Percentiles rank a stretch among this genome's conserved stretches.
Evolutionary conservation across 1,140 invertebrate genomes (phyloP).

Genomic region (Nasonia longicornis): DNA sequence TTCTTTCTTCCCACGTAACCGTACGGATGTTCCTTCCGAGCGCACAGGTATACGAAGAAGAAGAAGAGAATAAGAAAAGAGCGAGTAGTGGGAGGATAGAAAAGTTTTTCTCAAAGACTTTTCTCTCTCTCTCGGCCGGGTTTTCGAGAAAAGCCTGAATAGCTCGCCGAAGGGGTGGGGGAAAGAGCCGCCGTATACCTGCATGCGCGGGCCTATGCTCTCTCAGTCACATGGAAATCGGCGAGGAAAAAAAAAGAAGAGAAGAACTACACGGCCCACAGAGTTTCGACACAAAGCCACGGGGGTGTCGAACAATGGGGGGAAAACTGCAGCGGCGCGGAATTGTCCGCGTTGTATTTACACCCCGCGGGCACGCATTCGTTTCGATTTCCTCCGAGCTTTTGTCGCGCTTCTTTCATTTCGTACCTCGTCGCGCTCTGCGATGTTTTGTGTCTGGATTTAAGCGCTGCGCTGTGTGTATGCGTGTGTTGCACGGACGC

Average conservation of each 20-base stretch:
- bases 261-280: constrained; percentile 25
- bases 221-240: background rate
- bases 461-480: background rate
- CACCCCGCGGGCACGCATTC: background rate
- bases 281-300: constrained; percentile 43
- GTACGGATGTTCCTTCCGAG: background rate
- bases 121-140: background rate
- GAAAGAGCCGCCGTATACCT: background rate
- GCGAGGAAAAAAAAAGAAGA: background rate
- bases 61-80: too few relatives aligned
- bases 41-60: background rate
- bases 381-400: constrained; percentile 35
- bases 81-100: background rate
- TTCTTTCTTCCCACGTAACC: constrained; percentile 9
- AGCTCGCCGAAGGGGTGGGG: too few relatives aligned
- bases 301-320: constrained; percentile 30
- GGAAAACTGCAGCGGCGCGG: background rate
- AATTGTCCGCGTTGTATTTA: background rate
- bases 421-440: background rate
- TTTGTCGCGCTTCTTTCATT: constrained; percentile 15
- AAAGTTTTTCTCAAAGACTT: background rate
- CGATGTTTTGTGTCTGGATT: background rate
- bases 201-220: too few relatives aligned
- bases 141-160: background rate
- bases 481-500: too few relatives aligned